Evolutionary conservation across 2,888 invertebrate genomes (phyloP), one percentile per base, ranked within the genome.

Genomic region (Geotrupes spiniger): DNA sequence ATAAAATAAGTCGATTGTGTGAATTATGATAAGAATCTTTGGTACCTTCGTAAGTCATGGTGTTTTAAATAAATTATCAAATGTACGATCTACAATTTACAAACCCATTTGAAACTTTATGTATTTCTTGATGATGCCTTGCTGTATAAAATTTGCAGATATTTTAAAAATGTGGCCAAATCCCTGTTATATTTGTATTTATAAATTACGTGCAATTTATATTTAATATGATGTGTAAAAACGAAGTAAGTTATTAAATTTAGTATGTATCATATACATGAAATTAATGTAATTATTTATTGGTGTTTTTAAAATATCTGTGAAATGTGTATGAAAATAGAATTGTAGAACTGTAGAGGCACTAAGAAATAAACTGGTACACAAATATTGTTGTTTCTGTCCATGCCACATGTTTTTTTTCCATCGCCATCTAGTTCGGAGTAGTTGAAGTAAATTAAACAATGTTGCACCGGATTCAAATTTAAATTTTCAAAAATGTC

Each of bases 281-380:
- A 14, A 14, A 41, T 44, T 25, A 39, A 17, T 38, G 31, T 36
- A 37, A 48, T 10, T 44, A 39, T 29, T 51, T 44, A 31, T 36
- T 42, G 51, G 21, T 51, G 39, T 57, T 58, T 51, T 54, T 52
- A 52, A 53, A 46, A 42, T 46, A 54, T 50, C 50, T 33, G 46
- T 25, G 36, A 49, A 54, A 39, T 46, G 42, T 58, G 51, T 56
- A 56, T 55, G 53, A 53, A 55, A 45, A 52, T 47, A 51, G 44
- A 52, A 51, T 47, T 51, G 54, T 57, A 57, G 54, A 46, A 55
- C 49, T 56, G 56, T 58, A 58, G 57, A 58, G 55, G 57, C 57
- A 58, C 57, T 56, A 50, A 56, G 46, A 56, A 58, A 56, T 56
- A 58, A 58, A 53, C 54, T 52, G 54, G 54, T 57, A 57, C 52